A percentile compares a stretch with the other conserved stretches of the same genome.
These are phyloP conservation scores for Centropus bengalensis DNA, from an alignment of 2,113 vertebrate genomes.

Conservation along the genomic window DNA sequence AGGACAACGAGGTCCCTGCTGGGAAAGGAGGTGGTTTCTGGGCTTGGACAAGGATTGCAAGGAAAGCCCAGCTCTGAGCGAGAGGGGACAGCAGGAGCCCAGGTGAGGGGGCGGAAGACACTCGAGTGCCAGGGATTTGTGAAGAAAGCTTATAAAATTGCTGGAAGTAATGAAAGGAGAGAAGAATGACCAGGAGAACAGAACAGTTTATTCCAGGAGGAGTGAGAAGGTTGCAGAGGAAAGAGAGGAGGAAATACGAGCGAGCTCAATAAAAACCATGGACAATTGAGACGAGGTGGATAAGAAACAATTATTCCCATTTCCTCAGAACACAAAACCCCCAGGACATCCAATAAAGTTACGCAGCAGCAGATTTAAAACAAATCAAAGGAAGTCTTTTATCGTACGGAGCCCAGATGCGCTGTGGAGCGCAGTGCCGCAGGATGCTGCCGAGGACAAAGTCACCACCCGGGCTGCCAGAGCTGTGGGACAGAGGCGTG, in stretches of 20 bases:
- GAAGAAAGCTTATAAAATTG: constrained; percentile 9
- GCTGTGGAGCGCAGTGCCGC: fast-evolving
- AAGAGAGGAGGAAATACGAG: constrained; percentile 41
- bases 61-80: not conserved
- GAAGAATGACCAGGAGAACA: constrained; percentile 27
- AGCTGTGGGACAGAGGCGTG: fast-evolving
- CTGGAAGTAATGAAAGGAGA: constrained; percentile 53
- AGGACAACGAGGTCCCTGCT: constrained; percentile 11
- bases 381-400: constrained; percentile 29
- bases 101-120: not conserved
- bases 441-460: not conserved
- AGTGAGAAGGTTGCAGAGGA: not conserved
- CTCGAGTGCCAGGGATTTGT: constrained; percentile 14
- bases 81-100: not conserved
- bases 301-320: constrained; percentile 41
- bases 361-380: constrained; percentile 27
- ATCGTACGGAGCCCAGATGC: not conserved
- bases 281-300: constrained; percentile 5
- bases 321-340: constrained; percentile 9
- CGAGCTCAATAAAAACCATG: constrained; percentile 35
- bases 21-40: not conserved
- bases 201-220: constrained; percentile 42
- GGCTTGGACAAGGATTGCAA: not conserved
- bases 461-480: fast-evolving
- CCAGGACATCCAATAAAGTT: constrained; percentile 46